These are phyloP conservation scores for Epinephelus malabaricus DNA, from an alignment of 2,797 vertebrate genomes.

Conservation along the genomic window DNA sequence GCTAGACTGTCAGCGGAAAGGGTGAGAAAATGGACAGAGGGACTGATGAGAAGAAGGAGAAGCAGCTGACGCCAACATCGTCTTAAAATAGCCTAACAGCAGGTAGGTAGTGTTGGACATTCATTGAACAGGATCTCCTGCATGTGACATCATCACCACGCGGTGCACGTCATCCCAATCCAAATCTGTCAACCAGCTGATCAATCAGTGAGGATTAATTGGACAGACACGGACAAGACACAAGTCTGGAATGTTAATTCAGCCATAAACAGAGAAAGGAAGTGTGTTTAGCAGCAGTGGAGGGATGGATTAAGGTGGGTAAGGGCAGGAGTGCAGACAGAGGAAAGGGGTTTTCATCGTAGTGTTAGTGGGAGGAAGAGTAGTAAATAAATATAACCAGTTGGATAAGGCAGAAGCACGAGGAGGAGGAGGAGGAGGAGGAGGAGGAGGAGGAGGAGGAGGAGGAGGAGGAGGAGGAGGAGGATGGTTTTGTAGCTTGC, in stretches of 20 bases:
- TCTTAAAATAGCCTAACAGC: constrained; percentile 71
- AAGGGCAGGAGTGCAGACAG: constrained; percentile 54
- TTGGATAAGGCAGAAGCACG: constrained; percentile 49
- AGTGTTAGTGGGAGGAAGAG: constrained; percentile 71
- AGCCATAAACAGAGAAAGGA: constrained; percentile 63
- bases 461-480: constrained; percentile 22
- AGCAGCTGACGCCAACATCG: constrained; percentile 43
- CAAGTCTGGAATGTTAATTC: constrained; percentile 68
- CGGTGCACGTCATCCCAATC: constrained; percentile 45
- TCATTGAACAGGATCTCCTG: constrained; percentile 58
- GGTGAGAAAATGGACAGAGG: constrained; percentile 69
- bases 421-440: constrained; percentile 25
- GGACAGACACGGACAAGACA: constrained; percentile 64
- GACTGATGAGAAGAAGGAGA: constrained; percentile 55
- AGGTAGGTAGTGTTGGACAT: constrained; percentile 53
- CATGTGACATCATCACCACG: constrained; percentile 50
- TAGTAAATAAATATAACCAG: constrained; percentile 65
- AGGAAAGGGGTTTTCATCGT: constrained; percentile 46
- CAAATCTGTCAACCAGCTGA: constrained; percentile 69
- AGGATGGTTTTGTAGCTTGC: constrained; percentile 38
- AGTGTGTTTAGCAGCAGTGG: constrained; percentile 65
- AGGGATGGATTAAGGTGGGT: constrained; percentile 55
- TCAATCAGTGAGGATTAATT: constrained; percentile 65
- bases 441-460: constrained; percentile 25
- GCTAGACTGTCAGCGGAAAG: constrained; percentile 64